Base-by-base conservation (phyloP, 1,140 invertebrate genomes). In the Anastrepha ludens region DNA sequence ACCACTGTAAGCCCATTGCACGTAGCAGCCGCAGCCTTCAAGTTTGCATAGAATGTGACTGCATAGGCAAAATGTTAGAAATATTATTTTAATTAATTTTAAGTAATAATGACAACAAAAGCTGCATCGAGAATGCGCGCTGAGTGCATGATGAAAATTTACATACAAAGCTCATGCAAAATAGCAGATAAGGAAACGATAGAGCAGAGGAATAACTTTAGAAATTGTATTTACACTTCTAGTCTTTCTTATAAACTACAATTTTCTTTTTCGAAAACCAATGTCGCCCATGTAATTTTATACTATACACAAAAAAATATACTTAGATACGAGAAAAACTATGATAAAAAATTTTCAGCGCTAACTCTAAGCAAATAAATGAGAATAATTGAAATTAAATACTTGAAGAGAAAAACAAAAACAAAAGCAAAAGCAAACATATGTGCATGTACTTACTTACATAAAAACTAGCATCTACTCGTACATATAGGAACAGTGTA, bases 171-270 rank as follows among this genome's bases (percentile, higher is more conserved):
- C 29, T 29, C 29, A 29, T 29, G 29, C 29, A 29, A 29, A 62
- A 62, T 62, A 17, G 5, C 60, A 62, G 17, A 8, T 17, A 62
- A 62, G 17, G 7, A 58, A 58, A 58, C 55, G 55, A 7, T 7
- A 58, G 47, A 50, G 44, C 67, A 65, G 11, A 64, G 47, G 29
- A 29, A 85, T 62, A 15, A 13, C 8, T n/a, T 20, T 6, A 58
- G 5, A n/a, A 81, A 81, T 17, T 81, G 74, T 81, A 81, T 81
- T 81, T 81, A 81, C 6, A 81, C 47, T 29, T 81, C 74, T 81
- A 58, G 74, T 55, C 74, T 81, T 55, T 8, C 7, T 81, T 8
- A 50, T 50, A 81, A 81, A 81, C 74, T 81, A 11, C 20, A 2
- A 58, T 55, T 81, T 81, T 47, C 47, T 13, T 29, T 78, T 81